Percentiles rank a stretch among this genome's conserved stretches.
Evolutionary conservation across 2,888 invertebrate genomes (phyloP).

Genomic region (Eristalis arbustorum): DNA sequence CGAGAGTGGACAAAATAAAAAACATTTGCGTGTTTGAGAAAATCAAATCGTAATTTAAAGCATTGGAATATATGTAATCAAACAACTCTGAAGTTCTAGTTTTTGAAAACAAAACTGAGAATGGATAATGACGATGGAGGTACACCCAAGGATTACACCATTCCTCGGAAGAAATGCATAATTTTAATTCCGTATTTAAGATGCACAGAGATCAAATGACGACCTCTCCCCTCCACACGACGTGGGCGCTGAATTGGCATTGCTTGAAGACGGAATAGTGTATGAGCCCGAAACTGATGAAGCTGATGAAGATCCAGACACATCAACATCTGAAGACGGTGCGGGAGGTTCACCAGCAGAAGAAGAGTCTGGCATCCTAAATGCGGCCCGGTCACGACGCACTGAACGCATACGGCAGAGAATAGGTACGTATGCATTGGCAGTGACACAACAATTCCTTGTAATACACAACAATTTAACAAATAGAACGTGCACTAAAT

Average conservation of each 20-base stretch:
- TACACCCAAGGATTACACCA: neutral
- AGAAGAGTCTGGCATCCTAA: neutral
- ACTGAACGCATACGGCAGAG: neutral
- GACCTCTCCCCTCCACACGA: neutral
- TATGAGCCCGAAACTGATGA: neutral
- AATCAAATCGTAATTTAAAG: neutral
- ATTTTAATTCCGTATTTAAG: neutral
- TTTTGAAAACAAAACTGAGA: neutral
- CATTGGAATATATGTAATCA: neutral
- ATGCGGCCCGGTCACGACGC: neutral
- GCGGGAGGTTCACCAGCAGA: neutral
- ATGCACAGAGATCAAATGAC: neutral
- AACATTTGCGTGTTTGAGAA: conserved; percentile 16
- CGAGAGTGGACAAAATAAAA: conserved; percentile 29
- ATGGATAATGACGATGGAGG: conserved; percentile 31
- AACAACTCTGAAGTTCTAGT: neutral
- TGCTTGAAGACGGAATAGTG: neutral
- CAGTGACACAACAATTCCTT: neutral
- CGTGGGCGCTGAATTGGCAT: neutral
- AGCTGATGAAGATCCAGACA: neutral
- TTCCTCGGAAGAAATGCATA: neutral
- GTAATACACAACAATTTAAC: neutral
- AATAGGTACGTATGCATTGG: neutral
- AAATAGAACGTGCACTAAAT: neutral
- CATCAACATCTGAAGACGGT: neutral